Evolutionary conservation across 2,113 vertebrate species (phyloP), one percentile per base, ranked within the genome.

Genomic region (Cyprichromis sp.): DNA sequence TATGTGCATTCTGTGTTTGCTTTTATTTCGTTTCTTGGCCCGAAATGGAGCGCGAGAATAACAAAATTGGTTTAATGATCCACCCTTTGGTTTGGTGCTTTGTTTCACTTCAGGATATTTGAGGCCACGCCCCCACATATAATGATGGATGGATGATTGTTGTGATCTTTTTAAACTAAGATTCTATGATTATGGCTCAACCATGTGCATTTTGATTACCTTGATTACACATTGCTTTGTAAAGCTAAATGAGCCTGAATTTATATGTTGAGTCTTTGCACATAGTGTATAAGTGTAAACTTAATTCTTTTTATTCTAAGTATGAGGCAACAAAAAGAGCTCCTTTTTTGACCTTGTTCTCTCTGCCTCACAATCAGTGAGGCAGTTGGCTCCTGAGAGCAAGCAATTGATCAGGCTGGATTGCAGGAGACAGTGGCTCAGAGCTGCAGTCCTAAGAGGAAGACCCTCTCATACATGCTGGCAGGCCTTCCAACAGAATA

Each of bases 401-500:
- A 55, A 90, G 90, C 87, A 94, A 95, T 95, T 95, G 95, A 96
- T 96, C 95, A 95, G 90, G 88, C 21, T 42, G 91, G 94, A 94
- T 94, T 93, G 94, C 89, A 88, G 94, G 88, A 96, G 95, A 95
- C 94, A 95, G 93, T 91, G 86, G 87, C 89, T 91, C 86, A 71
- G 84, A 83, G 82, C 85, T 5, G 78, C 24, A 83, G 84, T 80
- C 94, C 94, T 95, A 90, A 85, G 94, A 95, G 95, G 91, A 95
- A 93, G 94, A 87, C 91, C 92, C 88, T 83, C 92, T 92, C 90
- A 79, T 86, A 81, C 59, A 88, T 84, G 84, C 91, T 96, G 96
- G 95, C 95, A 96, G 93, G 84, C 84, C 93, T 95, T 97, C 95
- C 94, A 95, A 96, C 95, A 92, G 96, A 96, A 96, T 96, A 94